These are phyloP conservation scores for Caranx ignobilis DNA, from an alignment of 2,113 vertebrate genomes.

Conservation along the genomic window DNA sequence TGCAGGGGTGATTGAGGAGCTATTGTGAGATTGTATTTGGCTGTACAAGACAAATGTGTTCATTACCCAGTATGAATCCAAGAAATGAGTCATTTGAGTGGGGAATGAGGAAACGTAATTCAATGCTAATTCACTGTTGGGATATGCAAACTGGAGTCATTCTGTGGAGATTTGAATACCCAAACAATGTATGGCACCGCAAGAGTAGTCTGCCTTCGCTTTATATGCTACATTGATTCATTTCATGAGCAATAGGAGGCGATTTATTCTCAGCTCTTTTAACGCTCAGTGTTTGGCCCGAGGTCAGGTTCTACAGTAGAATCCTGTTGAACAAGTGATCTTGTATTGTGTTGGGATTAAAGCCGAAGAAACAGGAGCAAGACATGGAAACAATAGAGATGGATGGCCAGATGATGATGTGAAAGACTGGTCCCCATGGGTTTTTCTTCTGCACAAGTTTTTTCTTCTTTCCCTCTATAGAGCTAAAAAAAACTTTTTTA, in stretches of 20 bases:
- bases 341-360: constrained; percentile 27
- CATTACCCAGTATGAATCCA: constrained; percentile 76
- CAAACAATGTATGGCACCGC: constrained; percentile 47
- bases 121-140: constrained; percentile 63
- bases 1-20: constrained; percentile 69
- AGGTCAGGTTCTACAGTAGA: constrained; percentile 39
- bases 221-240: constrained; percentile 44
- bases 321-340: constrained; percentile 44
- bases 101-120: constrained; percentile 63
- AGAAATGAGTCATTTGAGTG: constrained; percentile 74
- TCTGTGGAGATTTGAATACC: constrained; percentile 57
- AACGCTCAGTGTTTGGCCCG: constrained; percentile 20
- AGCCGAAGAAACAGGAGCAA: constrained; percentile 19
- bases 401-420: constrained; percentile 1
- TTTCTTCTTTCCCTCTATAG: constrained; percentile 5
- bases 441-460: constrained; percentile 8
- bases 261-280: constrained; percentile 29
- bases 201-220: constrained; percentile 23
- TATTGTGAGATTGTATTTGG: constrained; percentile 73
- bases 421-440: constrained; percentile 14
- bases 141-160: constrained; percentile 48
- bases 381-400: constrained; percentile 33
- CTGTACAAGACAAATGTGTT: constrained; percentile 77
- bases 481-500: background rate
- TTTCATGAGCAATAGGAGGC: constrained; percentile 33